phyloP scores from a whole-genome alignment of 2,797 vertebrate genomes.

The Astyanax mexicanus region DNA sequence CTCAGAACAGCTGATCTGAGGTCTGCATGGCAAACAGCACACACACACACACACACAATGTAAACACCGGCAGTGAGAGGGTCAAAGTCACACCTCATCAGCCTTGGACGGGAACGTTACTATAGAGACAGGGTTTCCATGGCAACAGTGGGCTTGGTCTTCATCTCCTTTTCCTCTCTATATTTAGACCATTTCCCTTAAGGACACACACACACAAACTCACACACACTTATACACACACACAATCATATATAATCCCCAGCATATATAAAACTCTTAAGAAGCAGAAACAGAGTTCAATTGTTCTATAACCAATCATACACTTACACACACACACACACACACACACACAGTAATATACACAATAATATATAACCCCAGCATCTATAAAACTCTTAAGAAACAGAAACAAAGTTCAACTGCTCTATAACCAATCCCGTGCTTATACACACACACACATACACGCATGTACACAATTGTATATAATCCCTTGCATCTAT shows the following conservation, averaged over 20 bases:
- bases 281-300: too few species aligned
- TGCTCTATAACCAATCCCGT: too few species aligned
- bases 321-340: conserved; percentile 33
- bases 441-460: too few species aligned
- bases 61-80: conserved; percentile 45
- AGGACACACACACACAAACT: conserved; percentile 43
- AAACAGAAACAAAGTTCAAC: too few species aligned
- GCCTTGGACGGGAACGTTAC: conserved; percentile 52
- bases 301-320: too few species aligned
- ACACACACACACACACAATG: conserved; percentile 19
- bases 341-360: conserved; percentile 13
- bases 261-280: neutral
- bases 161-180: conserved; percentile 52
- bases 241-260: neutral
- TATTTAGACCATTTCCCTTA: conserved; percentile 54
- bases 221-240: conserved; percentile 11
- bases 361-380: neutral
- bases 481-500: neutral
- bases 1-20: too few species aligned
- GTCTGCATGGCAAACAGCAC: neutral
- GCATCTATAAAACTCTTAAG: neutral
- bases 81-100: conserved; percentile 56
- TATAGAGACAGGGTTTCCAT: conserved; percentile 62
- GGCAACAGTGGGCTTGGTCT: conserved; percentile 63
- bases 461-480: conserved; percentile 1